Conservation (phyloP, 2,888 invertebrate species). For the Erebia palarica region DNA sequence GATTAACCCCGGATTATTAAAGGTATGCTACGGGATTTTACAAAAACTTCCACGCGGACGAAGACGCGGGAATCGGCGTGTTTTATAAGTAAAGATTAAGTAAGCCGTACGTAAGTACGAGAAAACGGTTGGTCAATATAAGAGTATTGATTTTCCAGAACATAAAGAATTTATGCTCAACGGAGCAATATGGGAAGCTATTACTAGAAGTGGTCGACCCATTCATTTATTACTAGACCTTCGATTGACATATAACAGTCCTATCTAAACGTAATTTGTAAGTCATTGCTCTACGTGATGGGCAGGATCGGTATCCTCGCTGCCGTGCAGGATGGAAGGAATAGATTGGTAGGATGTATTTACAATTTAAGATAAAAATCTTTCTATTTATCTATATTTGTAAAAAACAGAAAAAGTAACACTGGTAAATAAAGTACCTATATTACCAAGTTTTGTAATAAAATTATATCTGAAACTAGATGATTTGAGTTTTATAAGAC, state of each 20-base stretch:
- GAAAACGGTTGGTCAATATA: neutral
- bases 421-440: too few relatives aligned
- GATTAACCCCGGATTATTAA: too few relatives aligned
- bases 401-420: too few relatives aligned
- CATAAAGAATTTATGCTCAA: conserved; percentile 16
- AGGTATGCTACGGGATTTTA: neutral
- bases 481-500: too few relatives aligned
- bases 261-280: conserved; percentile 23
- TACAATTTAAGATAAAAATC: too few relatives aligned
- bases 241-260: conserved; percentile 24
- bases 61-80: too few relatives aligned
- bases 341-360: too few relatives aligned
- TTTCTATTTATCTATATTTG: too few relatives aligned
- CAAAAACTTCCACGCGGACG: neutral
- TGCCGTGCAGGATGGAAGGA: neutral
- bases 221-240: conserved; percentile 17
- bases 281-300: conserved; percentile 13
- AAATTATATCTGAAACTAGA: too few relatives aligned
- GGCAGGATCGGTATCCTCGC: neutral
- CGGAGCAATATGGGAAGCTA: conserved; percentile 19
- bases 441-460: too few relatives aligned
- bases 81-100: too few relatives aligned
- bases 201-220: conserved; percentile 19
- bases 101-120: neutral
- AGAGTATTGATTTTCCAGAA: conserved; percentile 7